Evolutionary conservation across 2,888 invertebrate species (phyloP), one percentile per base, ranked within the genome.

Genomic region (Punctoribates punctum): DNA sequence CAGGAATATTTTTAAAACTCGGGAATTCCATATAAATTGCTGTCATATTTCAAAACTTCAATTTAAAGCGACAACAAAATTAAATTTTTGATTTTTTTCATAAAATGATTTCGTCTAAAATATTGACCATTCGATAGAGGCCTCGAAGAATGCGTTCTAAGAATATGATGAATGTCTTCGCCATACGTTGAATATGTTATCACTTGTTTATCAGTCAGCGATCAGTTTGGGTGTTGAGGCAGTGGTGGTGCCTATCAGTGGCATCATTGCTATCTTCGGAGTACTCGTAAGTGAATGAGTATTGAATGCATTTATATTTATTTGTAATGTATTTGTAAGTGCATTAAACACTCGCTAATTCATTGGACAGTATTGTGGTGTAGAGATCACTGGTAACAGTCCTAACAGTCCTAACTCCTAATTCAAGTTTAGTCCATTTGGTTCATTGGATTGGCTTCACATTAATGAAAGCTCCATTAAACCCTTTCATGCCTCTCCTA

Each of bases 401-500:
- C n/a, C n/a, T n/a, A n/a, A n/a, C n/a, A n/a, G n/a, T n/a, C n/a
- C n/a, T n/a, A n/a, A 27, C 60, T 60, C 60, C 60, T 60, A 60
- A 60, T 60, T 60, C 60, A 60, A 9, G 60, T 60, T 60, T 23
- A 25, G 60, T 23, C 60, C 25, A 60, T 60, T 60, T 60, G 60
- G 60, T 60, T 60, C 60, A 60, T 60, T 60, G 60, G 60, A 60
- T 60, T 60, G 60, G 25, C 4, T 54, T 2, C 60, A 60, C 60
- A 60, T 60, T 60, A 60, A 60, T 23, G 23, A 60, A 60, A 60
- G 60, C 60, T 60, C 60, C n/a, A 60, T 60, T 60, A 60, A 60
- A 60, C 60, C 60, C 60, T 60, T 60, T 60, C 23, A 60, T 60
- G 4, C 15, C 25, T 23, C 3, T 60, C 8, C 60, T 17, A 17